Evolutionary conservation across 2,888 invertebrate species (phyloP), one percentile per base, ranked within the genome.

Genomic region (Limenitis camilla): DNA sequence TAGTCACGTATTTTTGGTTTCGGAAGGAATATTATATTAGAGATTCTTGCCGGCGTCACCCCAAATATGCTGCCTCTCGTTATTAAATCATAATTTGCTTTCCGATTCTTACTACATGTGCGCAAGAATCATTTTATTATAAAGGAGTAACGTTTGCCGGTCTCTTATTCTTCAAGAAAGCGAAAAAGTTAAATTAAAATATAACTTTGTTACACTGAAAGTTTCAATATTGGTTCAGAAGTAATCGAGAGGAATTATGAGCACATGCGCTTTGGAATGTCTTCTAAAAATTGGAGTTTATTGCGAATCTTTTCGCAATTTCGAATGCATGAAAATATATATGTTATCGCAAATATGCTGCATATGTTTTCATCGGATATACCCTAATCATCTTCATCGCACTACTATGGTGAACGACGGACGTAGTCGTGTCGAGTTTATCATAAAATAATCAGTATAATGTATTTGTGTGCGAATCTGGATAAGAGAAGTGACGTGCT

Each of bases 1-100:
- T 52, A 57, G 54, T 57, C 54, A 54, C 55, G 54, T 52, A 47
- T 52, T 54, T 52, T 49, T 49, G 48, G 44, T 45, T 49, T 42
- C 40, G 28, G 47, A 50, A 31, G 32, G 54, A 56, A 51, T 56
- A 56, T 56, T 48, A 49, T 54, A 54, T 54, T 36, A 42, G 44
- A 54, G 19, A 50, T 47, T 42, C 41, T 45, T 42, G 33, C 48
- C 44, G 41, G 33, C 44, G 54, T 54, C 47, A 48, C 44, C 50
- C 53, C 56, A 56, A 51, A 40, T 47, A 40, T 50, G 43, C 50
- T 36, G 44, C n/a, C 38, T 31, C 10, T 48, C 35, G 45, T 51
- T 54, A 56, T 54, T 42, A 52, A 52, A 52, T 54, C 41, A 45
- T 52, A 55, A 55, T 49, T 52, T 55, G 38, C 36, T 33, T 47